Evolutionary conservation across 2,113 vertebrate genomes (phyloP).

Genomic region (Catagonus wagneri): DNA sequence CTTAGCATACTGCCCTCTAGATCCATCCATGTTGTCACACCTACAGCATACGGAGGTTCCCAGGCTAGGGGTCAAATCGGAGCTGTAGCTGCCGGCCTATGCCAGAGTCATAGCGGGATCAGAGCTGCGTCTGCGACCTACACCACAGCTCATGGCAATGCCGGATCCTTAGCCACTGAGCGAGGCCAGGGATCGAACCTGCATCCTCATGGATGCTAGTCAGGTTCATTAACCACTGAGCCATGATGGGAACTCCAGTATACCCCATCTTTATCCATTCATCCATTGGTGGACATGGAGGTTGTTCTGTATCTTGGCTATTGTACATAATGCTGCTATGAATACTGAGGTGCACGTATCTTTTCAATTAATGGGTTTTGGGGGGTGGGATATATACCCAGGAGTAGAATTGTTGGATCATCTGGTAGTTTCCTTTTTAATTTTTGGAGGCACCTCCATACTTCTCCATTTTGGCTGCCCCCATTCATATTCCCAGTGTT

Average conservation of each 20-base stretch:
- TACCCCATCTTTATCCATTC: background rate
- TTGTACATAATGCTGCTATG: background rate
- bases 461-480: background rate
- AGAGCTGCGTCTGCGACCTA: no score
- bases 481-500: rapidly evolving
- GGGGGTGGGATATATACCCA: background rate
- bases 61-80: no score
- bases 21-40: background rate
- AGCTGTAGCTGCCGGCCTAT: no score
- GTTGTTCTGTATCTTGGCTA: background rate
- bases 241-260: no score
- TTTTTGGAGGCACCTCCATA: background rate
- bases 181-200: no score
- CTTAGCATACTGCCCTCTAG: background rate
- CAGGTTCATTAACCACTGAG: no score
- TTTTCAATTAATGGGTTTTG: background rate
- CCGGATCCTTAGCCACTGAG: no score
- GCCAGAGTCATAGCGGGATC: no score
- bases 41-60: no score
- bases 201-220: no score
- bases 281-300: background rate
- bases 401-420: background rate
- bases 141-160: no score
- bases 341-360: background rate
- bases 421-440: background rate